A percentile compares a stretch with the other conserved stretches of the same genome.
Evolutionary conservation across 2,113 vertebrate genomes (phyloP).

Genomic region (Rhabdornis inornatus): DNA sequence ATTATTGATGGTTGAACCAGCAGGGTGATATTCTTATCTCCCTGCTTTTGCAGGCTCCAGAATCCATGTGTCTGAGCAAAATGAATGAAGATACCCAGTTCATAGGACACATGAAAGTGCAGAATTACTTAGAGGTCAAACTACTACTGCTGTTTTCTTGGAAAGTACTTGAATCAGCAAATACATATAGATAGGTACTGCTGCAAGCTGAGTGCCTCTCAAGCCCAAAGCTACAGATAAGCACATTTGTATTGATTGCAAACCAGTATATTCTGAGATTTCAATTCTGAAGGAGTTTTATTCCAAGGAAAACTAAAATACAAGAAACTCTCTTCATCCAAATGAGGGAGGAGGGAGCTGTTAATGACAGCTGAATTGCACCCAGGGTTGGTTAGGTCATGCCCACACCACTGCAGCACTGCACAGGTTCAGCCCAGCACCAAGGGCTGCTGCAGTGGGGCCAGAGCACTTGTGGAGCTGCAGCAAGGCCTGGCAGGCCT

Average conservation of each 20-base stretch:
- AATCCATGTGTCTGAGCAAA: background rate
- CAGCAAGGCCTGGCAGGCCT: background rate
- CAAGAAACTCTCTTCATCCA: background rate
- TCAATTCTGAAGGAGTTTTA: background rate
- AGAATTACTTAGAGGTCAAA: background rate
- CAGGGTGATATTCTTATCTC: background rate
- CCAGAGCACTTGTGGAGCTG: background rate
- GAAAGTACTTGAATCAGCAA: background rate
- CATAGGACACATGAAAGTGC: background rate
- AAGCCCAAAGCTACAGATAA: background rate
- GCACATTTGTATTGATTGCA: background rate
- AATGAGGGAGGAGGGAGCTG: background rate
- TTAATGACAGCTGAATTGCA: background rate
- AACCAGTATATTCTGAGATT: background rate
- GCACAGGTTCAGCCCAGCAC: background rate
- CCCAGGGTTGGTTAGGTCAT: background rate
- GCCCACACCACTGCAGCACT: background rate
- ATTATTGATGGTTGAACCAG: background rate
- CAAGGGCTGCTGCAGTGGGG: background rate
- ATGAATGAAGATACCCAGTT: background rate
- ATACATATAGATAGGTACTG: background rate
- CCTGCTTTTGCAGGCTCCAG: background rate
- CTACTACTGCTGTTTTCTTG: background rate
- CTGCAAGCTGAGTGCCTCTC: background rate
- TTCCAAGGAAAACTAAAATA: background rate